Conservation (phyloP, 2,113 vertebrate species). For the Otolemur garnettii region DNA sequence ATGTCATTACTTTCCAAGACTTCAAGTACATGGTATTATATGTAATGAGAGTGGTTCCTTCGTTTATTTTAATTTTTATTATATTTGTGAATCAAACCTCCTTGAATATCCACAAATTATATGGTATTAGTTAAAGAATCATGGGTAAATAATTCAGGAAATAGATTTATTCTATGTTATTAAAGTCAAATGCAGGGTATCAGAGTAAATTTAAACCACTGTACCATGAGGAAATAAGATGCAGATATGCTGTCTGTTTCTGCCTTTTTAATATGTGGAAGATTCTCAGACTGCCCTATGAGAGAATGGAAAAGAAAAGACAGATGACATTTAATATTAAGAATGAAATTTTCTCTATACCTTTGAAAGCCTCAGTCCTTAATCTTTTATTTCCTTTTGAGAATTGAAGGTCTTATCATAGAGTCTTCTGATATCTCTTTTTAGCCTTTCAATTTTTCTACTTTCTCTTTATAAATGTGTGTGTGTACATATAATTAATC, state of each 20-base stretch:
- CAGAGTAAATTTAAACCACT: conserved; percentile 25
- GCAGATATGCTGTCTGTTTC: background rate
- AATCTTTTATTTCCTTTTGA: conserved; percentile 25
- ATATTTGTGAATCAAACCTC: conserved; percentile 31
- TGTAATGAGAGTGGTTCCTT: background rate
- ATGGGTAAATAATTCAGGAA: conserved; percentile 65
- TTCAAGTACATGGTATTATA: background rate
- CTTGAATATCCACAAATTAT: conserved; percentile 28
- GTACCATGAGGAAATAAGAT: conserved; percentile 53
- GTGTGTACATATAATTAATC: background rate
- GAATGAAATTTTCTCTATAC: background rate
- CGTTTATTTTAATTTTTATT: conserved; percentile 49
- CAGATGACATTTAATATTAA: background rate
- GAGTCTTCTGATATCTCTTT: background rate
- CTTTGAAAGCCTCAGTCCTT: background rate
- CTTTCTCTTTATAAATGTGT: background rate
- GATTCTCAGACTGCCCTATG: background rate
- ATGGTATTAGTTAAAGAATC: conserved; percentile 52
- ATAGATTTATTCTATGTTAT: conserved; percentile 49
- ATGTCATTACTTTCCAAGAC: background rate
- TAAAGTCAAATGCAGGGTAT: conserved; percentile 42
- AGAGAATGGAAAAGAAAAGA: background rate
- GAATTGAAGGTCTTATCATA: background rate
- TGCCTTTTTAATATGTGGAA: conserved; percentile 34
- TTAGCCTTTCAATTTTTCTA: background rate